These are phyloP conservation scores for Melanophora roralis DNA, from an alignment of 2,888 invertebrate species.

Conservation along the genomic window DNA sequence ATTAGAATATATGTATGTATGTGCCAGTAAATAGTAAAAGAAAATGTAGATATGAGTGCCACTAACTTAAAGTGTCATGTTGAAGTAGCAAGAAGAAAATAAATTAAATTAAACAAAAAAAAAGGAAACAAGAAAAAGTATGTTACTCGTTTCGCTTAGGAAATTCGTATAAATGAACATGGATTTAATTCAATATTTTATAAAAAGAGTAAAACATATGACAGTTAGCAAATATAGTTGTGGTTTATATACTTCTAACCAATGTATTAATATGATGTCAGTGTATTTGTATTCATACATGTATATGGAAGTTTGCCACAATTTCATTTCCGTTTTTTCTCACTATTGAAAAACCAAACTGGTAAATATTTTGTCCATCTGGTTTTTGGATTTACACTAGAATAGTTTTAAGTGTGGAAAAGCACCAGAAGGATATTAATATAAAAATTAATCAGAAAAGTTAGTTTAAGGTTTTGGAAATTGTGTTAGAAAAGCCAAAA, in stretches of 20 bases:
- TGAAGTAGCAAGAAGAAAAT: background rate
- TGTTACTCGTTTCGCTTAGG: background rate
- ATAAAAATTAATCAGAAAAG: no score
- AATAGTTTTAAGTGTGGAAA: no score
- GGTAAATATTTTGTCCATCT: no score
- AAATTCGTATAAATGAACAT: no score
- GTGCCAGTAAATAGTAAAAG: background rate
- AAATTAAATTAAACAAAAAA: conserved; percentile 1
- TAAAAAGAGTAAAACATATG: conserved; percentile 11
- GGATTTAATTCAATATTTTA: no score
- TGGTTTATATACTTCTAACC: background rate
- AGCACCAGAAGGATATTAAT: no score
- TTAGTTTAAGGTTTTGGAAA: no score
- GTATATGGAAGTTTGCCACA: background rate
- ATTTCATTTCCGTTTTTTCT: conserved; percentile 6
- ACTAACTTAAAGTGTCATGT: conserved; percentile 18
- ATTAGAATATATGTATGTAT: no score
- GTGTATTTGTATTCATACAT: background rate
- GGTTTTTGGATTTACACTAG: no score
- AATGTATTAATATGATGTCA: background rate
- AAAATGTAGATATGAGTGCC: background rate
- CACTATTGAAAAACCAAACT: no score
- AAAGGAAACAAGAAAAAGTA: background rate
- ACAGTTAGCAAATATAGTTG: conserved; percentile 27
- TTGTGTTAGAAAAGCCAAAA: no score